Evolutionary conservation across 1,140 invertebrate genomes (phyloP).

Genomic region (Anadara kagoshimensis): DNA sequence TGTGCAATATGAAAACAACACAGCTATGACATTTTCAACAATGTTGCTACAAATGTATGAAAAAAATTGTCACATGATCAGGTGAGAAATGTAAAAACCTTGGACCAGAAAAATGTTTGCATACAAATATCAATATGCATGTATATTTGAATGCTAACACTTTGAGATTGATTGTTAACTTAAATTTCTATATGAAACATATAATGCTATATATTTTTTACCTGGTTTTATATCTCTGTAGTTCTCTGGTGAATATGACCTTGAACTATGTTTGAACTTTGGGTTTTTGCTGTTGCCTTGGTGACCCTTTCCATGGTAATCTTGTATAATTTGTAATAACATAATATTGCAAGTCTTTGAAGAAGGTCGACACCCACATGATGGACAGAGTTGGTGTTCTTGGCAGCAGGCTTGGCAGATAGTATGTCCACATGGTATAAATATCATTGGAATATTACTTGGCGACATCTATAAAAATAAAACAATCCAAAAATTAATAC

Average conservation of each 20-base stretch:
- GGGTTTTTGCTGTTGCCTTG: background rate
- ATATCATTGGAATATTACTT: conserved; percentile 45
- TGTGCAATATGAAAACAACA: too few relatives aligned
- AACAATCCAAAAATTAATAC: background rate
- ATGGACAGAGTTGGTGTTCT: conserved; percentile 43
- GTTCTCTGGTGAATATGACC: conserved; percentile 20
- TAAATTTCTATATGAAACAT: too few relatives aligned
- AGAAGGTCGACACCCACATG: conserved; percentile 44
- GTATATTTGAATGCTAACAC: too few relatives aligned
- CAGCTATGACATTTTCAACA: too few relatives aligned
- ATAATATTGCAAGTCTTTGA: conserved; percentile 58
- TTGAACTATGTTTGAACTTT: background rate
- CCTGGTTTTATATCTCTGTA: conserved; percentile 8
- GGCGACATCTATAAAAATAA: conserved; percentile 38
- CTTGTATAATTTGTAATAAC: conserved; percentile 61
- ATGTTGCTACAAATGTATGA: too few relatives aligned
- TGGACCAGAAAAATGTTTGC: too few relatives aligned
- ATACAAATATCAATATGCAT: too few relatives aligned
- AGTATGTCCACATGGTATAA: conserved; percentile 61
- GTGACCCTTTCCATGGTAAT: conserved; percentile 37
- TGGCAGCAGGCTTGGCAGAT: conserved; percentile 51
- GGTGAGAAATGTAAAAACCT: too few relatives aligned
- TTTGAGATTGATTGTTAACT: too few relatives aligned
- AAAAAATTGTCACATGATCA: too few relatives aligned
- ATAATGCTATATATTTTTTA: background rate